Conservation (phyloP, 2,797 vertebrate species). For the Xenentodon cancila region DNA sequence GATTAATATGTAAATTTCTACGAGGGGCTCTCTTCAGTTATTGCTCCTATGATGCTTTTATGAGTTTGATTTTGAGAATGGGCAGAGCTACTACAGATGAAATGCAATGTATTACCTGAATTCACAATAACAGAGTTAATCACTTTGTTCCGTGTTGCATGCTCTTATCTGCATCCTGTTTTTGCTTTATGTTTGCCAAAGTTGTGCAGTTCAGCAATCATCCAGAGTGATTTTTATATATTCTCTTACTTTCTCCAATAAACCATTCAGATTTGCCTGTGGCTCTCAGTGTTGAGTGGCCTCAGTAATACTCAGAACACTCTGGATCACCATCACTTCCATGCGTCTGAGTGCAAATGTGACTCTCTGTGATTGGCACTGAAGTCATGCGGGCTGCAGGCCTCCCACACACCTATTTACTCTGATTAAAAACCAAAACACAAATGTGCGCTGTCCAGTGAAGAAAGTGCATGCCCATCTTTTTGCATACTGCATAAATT, state of each 20-base stretch:
- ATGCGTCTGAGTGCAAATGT: conserved; percentile 16
- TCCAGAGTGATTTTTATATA: background rate
- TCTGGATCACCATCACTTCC: conserved; percentile 15
- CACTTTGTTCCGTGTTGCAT: conserved; percentile 21
- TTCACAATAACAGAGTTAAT: conserved; percentile 48
- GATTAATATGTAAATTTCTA: conserved; percentile 86
- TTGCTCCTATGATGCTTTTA: conserved; percentile 84
- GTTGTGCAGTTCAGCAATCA: conserved; percentile 2
- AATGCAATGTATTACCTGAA: conserved; percentile 72
- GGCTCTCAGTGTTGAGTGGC: background rate
- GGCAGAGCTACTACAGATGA: conserved; percentile 72
- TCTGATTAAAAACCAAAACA: conserved; percentile 53
- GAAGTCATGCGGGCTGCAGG: conserved; percentile 9
- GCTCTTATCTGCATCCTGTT: conserved; percentile 9
- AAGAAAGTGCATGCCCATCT: conserved; percentile 67
- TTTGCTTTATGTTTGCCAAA: conserved; percentile 1
- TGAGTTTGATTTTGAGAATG: conserved; percentile 85
- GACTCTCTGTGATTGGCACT: conserved; percentile 33
- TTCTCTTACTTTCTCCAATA: conserved; percentile 4
- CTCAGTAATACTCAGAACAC: background rate
- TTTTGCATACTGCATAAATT: conserved; percentile 80
- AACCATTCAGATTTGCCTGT: conserved; percentile 11
- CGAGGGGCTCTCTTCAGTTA: conserved; percentile 73
- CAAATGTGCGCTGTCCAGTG: conserved; percentile 52
- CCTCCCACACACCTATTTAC: conserved; percentile 41